Evolutionary conservation across 2,113 vertebrate genomes (phyloP).

Genomic region (Chionodraco myersi): DNA sequence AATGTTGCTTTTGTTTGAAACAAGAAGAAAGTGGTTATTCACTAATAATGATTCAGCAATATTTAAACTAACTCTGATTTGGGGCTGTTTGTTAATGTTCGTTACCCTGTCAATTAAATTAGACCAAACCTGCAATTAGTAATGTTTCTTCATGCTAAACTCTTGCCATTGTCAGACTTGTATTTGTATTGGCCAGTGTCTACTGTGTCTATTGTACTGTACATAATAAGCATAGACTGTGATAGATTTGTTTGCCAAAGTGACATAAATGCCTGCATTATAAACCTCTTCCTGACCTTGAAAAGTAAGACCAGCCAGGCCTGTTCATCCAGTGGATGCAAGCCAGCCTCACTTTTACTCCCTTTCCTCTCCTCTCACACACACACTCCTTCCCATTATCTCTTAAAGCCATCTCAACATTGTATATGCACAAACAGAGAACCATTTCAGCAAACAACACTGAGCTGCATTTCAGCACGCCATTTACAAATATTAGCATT

Average conservation of each 20-base stretch:
- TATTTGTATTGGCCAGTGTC: not conserved
- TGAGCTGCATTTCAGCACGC: conserved; percentile 52
- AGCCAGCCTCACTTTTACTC: conserved; percentile 40
- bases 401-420: conserved; percentile 52
- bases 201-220: not conserved
- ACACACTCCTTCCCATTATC: conserved; percentile 35
- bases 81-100: not conserved
- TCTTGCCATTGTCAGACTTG: not conserved
- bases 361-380: conserved; percentile 7
- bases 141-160: too few relatives aligned
- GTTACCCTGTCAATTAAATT: not conserved
- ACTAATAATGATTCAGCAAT: not conserved
- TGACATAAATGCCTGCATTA: conserved; percentile 46
- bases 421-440: conserved; percentile 61
- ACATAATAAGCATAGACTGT: conserved; percentile 1
- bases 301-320: conserved; percentile 66
- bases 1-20: not conserved
- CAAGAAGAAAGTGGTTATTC: not conserved
- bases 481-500: conserved; percentile 80
- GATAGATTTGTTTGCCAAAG: conserved; percentile 43
- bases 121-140: not conserved
- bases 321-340: conserved; percentile 53
- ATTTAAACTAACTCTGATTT: not conserved
- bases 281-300: conserved; percentile 49
- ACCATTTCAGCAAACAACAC: conserved; percentile 57